Evolutionary conservation across 2,113 vertebrate genomes (phyloP), one percentile per base, ranked within the genome.

Genomic region (Cynopterus brachyotis): DNA sequence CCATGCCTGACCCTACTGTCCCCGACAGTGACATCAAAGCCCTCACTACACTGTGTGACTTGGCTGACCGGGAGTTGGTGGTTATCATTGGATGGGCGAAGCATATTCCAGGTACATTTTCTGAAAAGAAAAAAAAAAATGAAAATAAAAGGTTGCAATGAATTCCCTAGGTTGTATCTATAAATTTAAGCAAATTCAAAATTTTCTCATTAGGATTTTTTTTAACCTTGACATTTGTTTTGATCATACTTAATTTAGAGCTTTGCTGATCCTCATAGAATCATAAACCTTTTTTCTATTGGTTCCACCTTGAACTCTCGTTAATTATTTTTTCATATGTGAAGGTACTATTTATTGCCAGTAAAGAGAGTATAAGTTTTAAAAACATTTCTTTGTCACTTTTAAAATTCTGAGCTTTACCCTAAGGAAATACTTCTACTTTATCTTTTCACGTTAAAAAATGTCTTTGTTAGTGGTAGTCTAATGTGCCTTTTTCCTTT

Each of bases 51-150:
- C 99, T 99, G 97, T 99, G 99, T 91, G 99, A 99, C 98, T 98
- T 99, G 98, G 99, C 99, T 1, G 99, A 99, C 98, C 99, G 99
- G 82, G 99, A 99, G 98, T 97, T 99, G 98, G 99, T 99, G 97
- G 99, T 99, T 97, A 99, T 99, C 99, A 99, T 99, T 92, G 99
- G 99, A 98, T 99, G 99, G 99, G 99, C 99, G 95, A 99, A 99
- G 95, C 99, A 99, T 98, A 99, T 99, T 99, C 99, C 99, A 99
- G 99, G 99, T 99, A 99, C 70, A 3, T 85, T 67, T 84, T 83
- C 60, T 57, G 37, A n/a, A 90, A 64, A 53, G 10, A 26, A 69
- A 40, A 28, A 70, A 22, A 30, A 59, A 32, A 42, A 28, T 42
- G 11, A n/a, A 53, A 57, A 26, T 6, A 4, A 55, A 59, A 35